Evolutionary conservation across 1,140 invertebrate species (phyloP).

Genomic region (Macrobrachium nipponense): DNA sequence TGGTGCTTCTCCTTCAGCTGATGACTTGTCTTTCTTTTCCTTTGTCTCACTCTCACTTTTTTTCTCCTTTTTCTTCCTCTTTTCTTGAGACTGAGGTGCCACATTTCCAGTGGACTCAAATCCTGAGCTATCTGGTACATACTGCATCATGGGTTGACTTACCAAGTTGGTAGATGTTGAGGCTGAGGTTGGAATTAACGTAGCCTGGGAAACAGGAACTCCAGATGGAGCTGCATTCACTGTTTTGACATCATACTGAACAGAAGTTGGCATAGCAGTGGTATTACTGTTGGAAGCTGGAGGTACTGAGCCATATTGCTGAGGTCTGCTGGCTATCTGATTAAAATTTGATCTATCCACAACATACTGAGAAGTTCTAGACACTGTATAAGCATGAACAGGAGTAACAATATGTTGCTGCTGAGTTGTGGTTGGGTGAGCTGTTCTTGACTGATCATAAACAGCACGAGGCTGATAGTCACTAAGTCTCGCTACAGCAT

Average conservation of each 20-base stretch:
- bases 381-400: slow-evolving; percentile 27
- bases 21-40: slow-evolving; percentile 21
- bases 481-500: slow-evolving; percentile 40
- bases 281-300: slow-evolving; percentile 13
- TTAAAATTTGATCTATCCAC: slow-evolving; percentile 38
- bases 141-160: slow-evolving; percentile 45
- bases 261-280: slow-evolving; percentile 13
- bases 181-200: slow-evolving; percentile 13
- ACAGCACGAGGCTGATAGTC: slow-evolving; percentile 44
- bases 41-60: slow-evolving; percentile 28
- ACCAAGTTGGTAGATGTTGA: slow-evolving; percentile 26
- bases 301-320: slow-evolving; percentile 35
- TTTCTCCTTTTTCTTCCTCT: slow-evolving; percentile 33
- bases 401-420: slow-evolving; percentile 43
- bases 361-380: slow-evolving; percentile 38
- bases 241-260: slow-evolving; percentile 44
- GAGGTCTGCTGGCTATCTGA: slow-evolving; percentile 14
- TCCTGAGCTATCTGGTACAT: slow-evolving; percentile 36
- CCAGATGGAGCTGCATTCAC: slow-evolving; percentile 22
- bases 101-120: slow-evolving; percentile 25
- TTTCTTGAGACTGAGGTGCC: slow-evolving; percentile 24
- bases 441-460: slow-evolving; percentile 35
- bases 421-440: slow-evolving; percentile 42
- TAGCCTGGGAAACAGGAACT: slow-evolving; percentile 25
- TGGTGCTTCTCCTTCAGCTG: background rate